Conservation (phyloP, 2,797 vertebrate species). For the Euphonia xanthogaster region DNA sequence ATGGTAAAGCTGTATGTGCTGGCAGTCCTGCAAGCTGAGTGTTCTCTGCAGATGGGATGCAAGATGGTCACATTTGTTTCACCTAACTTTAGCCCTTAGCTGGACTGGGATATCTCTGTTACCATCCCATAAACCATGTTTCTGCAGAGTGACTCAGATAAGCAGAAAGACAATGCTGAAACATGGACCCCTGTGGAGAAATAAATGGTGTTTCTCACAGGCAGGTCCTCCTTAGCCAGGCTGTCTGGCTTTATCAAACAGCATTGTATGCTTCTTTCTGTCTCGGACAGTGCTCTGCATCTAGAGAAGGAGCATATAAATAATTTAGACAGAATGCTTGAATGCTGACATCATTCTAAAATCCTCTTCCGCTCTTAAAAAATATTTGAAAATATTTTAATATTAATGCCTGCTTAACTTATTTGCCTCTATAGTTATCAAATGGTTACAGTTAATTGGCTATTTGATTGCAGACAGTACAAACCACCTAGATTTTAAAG, state of each 20-base stretch:
- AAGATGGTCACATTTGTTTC: background rate
- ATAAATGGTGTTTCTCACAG: background rate
- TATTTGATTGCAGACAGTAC: constrained; percentile 1
- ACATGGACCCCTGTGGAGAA: background rate
- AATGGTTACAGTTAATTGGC: constrained; percentile 13
- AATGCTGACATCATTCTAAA: background rate
- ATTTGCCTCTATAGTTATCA: background rate
- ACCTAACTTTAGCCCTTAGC: background rate
- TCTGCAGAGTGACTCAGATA: background rate
- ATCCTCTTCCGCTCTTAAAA: background rate
- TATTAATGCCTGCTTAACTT: constrained; percentile 11
- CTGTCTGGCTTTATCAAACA: background rate
- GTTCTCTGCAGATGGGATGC: background rate
- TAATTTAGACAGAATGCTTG: background rate
- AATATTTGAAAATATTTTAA: background rate
- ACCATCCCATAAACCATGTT: background rate
- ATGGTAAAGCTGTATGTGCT: background rate
- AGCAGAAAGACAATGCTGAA: background rate
- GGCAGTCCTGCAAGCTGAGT: background rate
- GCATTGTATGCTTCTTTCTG: background rate
- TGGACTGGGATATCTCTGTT: background rate
- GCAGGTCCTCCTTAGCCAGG: background rate
- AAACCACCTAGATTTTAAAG: constrained; percentile 13
- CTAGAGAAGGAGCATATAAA: background rate
- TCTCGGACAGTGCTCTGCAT: background rate